phyloP scores from a whole-genome alignment of 2,113 vertebrate genomes.

The Tapirus terrestris region DNA sequence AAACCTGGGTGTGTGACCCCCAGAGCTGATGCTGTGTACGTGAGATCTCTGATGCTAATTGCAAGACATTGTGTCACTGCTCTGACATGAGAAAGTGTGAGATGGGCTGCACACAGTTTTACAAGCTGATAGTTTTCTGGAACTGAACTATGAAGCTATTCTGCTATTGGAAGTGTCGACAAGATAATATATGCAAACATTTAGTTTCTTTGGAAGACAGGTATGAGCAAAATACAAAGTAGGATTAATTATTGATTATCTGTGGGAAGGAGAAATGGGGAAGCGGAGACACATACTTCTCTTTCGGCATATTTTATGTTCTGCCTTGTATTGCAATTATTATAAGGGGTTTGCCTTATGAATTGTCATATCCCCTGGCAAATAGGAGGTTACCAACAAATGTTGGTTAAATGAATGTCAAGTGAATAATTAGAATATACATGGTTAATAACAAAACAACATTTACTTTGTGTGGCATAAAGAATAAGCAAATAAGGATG shows the following conservation, averaged over 20 bases:
- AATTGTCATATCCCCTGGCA: constrained; percentile 5
- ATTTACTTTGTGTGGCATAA: constrained; percentile 11
- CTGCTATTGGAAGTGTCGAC: constrained; percentile 31
- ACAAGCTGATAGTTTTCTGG: background rate
- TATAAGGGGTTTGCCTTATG: constrained; percentile 26
- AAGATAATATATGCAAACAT: constrained; percentile 68
- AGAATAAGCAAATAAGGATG: constrained; percentile 29
- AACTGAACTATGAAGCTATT: constrained; percentile 46
- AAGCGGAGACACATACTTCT: constrained; percentile 56
- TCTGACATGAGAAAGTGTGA: constrained; percentile 18
- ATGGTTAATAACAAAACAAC: constrained; percentile 47
- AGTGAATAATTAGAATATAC: constrained; percentile 49
- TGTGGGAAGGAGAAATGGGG: constrained; percentile 70
- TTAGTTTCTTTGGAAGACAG: constrained; percentile 67
- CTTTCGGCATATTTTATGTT: constrained; percentile 50
- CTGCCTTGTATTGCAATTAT: constrained; percentile 22
- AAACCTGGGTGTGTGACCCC: background rate
- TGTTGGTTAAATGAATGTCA: constrained; percentile 34
- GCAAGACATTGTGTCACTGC: background rate
- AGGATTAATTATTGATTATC: constrained; percentile 78
- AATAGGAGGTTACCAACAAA: constrained; percentile 30
- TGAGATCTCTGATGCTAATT: background rate
- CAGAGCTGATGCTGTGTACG: background rate
- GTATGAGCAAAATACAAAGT: constrained; percentile 71
- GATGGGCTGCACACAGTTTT: background rate